These are phyloP conservation scores for Ochotona curzoniae DNA, from an alignment of 2,113 vertebrate genomes.

Conservation along the genomic window DNA sequence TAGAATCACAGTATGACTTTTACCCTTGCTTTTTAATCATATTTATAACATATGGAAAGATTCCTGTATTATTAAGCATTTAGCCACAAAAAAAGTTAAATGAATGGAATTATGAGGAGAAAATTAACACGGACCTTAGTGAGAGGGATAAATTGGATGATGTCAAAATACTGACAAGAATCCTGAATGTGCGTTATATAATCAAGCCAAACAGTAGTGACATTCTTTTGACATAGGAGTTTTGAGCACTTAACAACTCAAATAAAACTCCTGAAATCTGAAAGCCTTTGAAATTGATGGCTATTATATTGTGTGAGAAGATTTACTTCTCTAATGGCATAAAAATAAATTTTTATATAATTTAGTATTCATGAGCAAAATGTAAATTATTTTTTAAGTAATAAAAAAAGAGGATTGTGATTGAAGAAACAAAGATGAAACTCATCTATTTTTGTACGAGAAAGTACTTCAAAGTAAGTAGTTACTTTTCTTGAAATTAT, in stretches of 20 bases:
- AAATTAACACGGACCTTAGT: not conserved
- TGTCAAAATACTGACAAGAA: conserved; percentile 18
- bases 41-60: no score
- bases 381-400: not conserved
- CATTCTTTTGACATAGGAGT: no score
- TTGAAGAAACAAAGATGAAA: not conserved
- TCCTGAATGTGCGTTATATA: not conserved
- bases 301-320: not conserved
- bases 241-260: not conserved
- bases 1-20: no score
- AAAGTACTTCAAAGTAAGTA: not conserved
- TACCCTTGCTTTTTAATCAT: no score
- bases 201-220: not conserved
- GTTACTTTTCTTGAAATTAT: conserved; percentile 27
- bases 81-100: not conserved
- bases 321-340: not conserved
- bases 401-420: not conserved
- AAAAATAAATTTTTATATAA: not conserved
- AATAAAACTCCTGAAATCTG: conserved; percentile 3
- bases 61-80: no score
- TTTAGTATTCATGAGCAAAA: not conserved
- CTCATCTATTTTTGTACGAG: not conserved
- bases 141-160: not conserved
- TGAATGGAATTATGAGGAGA: not conserved
- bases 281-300: conserved; percentile 7